phyloP scores from a whole-genome alignment of 2,888 invertebrate species.

The Cerastoderma edule region DNA sequence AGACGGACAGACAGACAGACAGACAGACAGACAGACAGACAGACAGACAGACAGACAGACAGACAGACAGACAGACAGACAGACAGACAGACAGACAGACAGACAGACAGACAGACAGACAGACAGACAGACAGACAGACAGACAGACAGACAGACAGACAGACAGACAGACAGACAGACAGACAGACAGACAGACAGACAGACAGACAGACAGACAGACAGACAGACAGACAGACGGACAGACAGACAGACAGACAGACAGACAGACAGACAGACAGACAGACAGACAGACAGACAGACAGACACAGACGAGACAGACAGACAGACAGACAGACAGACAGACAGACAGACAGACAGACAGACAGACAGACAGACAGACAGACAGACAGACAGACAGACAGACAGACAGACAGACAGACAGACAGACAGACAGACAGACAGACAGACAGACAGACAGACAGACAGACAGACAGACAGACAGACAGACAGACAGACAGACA shows the following conservation, averaged over 20 bases:
- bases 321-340: constrained; percentile 12
- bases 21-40: not conserved
- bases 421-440: constrained; percentile 14
- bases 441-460: constrained; percentile 16
- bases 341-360: constrained; percentile 14
- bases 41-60: not conserved
- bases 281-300: constrained; percentile 21
- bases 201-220: not conserved
- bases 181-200: not conserved
- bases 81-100: not conserved
- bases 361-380: not conserved
- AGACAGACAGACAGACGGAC: not conserved
- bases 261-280: constrained; percentile 18
- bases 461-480: constrained; percentile 1
- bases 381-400: constrained; percentile 2
- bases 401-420: constrained; percentile 19
- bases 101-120: not conserved
- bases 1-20: too few relatives aligned
- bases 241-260: constrained; percentile 16
- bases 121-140: not conserved
- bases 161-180: not conserved
- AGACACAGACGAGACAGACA: constrained; percentile 19
- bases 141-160: constrained; percentile 1
- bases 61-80: not conserved
- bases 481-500: constrained; percentile 1